Conservation (phyloP, 2,113 vertebrate species). For the Pycnonotus jocosus region DNA sequence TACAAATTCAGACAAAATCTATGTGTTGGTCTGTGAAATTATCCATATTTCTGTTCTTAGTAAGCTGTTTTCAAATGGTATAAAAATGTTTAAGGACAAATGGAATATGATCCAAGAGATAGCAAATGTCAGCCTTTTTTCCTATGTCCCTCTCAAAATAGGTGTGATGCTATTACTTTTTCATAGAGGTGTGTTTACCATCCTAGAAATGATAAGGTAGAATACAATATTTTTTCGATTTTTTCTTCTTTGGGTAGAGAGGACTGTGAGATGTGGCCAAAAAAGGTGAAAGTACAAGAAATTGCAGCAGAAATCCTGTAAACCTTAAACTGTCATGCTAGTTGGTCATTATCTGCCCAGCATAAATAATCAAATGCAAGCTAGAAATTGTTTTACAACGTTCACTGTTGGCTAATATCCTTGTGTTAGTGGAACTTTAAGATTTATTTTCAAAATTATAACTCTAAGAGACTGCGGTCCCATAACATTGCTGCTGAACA, state of each 20-base stretch:
- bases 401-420: background rate
- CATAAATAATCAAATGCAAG: slow-evolving; percentile 9
- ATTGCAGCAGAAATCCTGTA: background rate
- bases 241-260: background rate
- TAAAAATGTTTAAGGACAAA: background rate
- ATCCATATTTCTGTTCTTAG: background rate
- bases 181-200: background rate
- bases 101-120: background rate
- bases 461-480: slow-evolving; percentile 54
- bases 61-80: background rate
- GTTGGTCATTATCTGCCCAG: background rate
- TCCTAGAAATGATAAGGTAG: background rate
- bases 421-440: slow-evolving; percentile 5
- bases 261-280: background rate
- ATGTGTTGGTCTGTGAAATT: background rate
- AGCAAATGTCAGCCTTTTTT: background rate
- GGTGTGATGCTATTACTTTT: background rate
- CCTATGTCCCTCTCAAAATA: background rate
- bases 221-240: background rate
- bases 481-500: slow-evolving; percentile 65
- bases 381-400: background rate
- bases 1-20: background rate
- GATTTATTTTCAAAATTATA: slow-evolving; percentile 43
- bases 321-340: background rate
- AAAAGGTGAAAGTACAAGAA: background rate